Base-by-base conservation (phyloP, 2,797 vertebrate genomes). In the Yasuhikotakia modesta region DNA sequence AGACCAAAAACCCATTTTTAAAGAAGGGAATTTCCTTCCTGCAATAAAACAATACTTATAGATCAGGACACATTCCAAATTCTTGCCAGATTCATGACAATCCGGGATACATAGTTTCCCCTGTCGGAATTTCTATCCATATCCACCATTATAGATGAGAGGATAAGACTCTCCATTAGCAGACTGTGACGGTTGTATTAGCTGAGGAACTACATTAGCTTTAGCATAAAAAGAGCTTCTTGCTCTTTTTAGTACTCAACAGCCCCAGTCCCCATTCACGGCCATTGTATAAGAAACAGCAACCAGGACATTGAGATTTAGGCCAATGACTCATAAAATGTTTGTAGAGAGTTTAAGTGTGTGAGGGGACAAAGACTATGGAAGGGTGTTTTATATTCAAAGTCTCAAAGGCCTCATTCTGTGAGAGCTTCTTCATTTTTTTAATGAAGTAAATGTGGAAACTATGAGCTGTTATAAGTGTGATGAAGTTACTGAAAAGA, bases 391-490 rank as follows among this genome's bases (percentile, higher is more conserved):
- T 55, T 0, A 22, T 21, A 19, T 21, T 21, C 19, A n/a, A 12
- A 21, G 3, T 4, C 21, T 55, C 19, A 22, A 8, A 22, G 8
- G 12, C 19, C 53, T 8, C 10, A 53, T 53, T 8, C 50, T 53
- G 50, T 19, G 2, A 22, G 19, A 55, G 19, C 2, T 87, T 87
- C 79, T 88, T 86, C 83, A 83, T 86, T 86, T 64, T 27, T 53
- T 78, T 73, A 68, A 67, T 79, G 50, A 14, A 73, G 81, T 35
- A 67, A 46, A 81, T 50, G 63, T 79, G 83, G 86, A 86, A 87
- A 86, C 63, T 83, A 79, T 78, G 81, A 86, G 81, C 43, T 13
- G 45, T 66, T 52, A n/a, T n/a, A n/a, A n/a, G n/a, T 76, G 72
- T 35, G 61, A 86, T 78, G n/a, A 71, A 24, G 46, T 67, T 78